Percentiles rank a stretch among this genome's conserved stretches.
phyloP scores from a whole-genome alignment of 2,888 invertebrate species.

The Folsomia manolachei region DNA sequence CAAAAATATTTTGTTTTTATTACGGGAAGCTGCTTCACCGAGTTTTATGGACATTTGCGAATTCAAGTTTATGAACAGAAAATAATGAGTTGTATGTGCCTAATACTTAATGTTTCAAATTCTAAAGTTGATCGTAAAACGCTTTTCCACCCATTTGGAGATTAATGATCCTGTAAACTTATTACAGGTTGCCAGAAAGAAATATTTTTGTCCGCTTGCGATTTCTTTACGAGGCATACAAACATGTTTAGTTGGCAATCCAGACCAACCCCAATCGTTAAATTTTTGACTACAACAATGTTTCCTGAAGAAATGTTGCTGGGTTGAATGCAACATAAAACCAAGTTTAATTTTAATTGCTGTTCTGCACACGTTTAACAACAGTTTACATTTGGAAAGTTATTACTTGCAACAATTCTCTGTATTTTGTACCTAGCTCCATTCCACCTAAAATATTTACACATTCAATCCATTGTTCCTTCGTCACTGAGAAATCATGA shows the following conservation, averaged over 20 bases:
- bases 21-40: conserved; percentile 27
- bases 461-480: too few species aligned
- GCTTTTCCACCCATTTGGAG: conserved; percentile 18
- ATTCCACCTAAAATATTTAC: not conserved
- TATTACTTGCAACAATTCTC: not conserved
- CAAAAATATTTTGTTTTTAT: conserved; percentile 18
- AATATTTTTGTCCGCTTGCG: conserved; percentile 9
- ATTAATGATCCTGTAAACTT: conserved; percentile 20
- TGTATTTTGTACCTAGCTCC: not conserved
- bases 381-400: not conserved
- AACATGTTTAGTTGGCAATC: conserved; percentile 7
- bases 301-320: not conserved
- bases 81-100: conserved; percentile 39
- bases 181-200: not conserved
- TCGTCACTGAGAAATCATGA: not conserved
- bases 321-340: not conserved
- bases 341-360: conserved; percentile 12
- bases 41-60: conserved; percentile 37
- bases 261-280: conserved; percentile 17
- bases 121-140: conserved; percentile 17
- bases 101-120: conserved; percentile 25
- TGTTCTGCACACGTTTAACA: conserved; percentile 8
- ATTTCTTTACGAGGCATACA: conserved; percentile 6
- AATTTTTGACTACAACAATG: conserved; percentile 5
- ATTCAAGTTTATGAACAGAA: conserved; percentile 34